A percentile compares a stretch with the other conserved stretches of the same genome.
These are phyloP conservation scores for Zelostemma sp. DNA, from an alignment of 1,140 invertebrate genomes.

Conservation along the genomic window DNA sequence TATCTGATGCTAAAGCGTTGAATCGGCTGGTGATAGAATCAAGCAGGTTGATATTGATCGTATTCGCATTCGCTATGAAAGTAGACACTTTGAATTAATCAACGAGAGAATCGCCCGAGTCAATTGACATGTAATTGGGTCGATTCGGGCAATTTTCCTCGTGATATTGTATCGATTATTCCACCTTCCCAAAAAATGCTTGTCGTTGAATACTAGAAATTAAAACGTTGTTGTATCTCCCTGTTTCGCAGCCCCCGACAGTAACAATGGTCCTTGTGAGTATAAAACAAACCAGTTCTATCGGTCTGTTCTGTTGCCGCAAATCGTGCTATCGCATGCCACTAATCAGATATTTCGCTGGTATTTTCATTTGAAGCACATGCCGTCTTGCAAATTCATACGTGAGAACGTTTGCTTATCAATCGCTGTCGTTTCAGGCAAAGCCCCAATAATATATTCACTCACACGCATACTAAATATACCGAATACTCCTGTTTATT, in stretches of 20 bases:
- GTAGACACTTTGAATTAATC: no score
- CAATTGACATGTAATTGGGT: no score
- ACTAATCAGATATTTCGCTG: conserved; percentile 27
- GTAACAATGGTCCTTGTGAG: conserved; percentile 88
- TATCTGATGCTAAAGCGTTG: conserved; percentile 17
- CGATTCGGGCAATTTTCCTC: conserved; percentile 14
- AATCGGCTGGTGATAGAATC: conserved; percentile 19
- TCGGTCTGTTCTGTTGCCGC: conserved; percentile 67
- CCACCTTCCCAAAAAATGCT: conserved; percentile 50
- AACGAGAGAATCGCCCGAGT: no score
- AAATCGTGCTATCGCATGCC: conserved; percentile 52
- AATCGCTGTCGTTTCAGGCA: conserved; percentile 6
- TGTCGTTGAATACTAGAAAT: conserved; percentile 61
- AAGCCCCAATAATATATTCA: conserved; percentile 3
- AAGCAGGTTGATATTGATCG: no score
- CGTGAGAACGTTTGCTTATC: conserved; percentile 15
- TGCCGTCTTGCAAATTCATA: conserved; percentile 14
- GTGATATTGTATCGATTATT: conserved; percentile 9
- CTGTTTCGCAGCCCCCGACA: conserved; percentile 80
- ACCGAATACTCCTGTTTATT: background rate
- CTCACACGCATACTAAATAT: background rate
- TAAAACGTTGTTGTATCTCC: conserved; percentile 69
- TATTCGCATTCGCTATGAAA: no score
- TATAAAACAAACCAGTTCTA: conserved; percentile 73
- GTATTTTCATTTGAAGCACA: conserved; percentile 24